Evolutionary conservation across 2,888 invertebrate species (phyloP).

Genomic region (Morinoia aosen): DNA sequence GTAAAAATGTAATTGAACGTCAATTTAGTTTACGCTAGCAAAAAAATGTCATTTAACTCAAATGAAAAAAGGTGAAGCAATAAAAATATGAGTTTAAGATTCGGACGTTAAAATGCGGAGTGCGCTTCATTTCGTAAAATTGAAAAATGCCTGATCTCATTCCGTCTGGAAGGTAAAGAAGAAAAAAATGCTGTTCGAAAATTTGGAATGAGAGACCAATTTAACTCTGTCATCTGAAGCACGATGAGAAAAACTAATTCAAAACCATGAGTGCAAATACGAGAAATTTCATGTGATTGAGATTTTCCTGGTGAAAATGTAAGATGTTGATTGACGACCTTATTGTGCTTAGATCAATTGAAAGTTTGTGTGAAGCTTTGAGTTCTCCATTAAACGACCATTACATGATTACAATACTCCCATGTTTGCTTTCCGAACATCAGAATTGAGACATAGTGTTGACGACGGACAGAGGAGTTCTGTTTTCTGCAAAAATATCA

Average conservation of each 20-base stretch:
- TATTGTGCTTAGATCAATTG: background rate
- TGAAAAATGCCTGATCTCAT: too few relatives aligned
- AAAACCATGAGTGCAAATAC: background rate
- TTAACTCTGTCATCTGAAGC: background rate
- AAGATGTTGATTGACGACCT: background rate
- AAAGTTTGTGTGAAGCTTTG: background rate
- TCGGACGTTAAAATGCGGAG: too few relatives aligned
- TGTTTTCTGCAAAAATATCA: background rate
- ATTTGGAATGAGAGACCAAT: background rate
- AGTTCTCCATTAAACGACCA: background rate
- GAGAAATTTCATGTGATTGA: background rate
- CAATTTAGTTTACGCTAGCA: too few relatives aligned
- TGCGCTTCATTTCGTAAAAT: too few relatives aligned
- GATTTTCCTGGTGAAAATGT: background rate
- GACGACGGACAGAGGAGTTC: background rate
- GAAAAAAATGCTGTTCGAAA: background rate
- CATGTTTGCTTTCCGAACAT: too few relatives aligned
- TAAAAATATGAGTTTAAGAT: too few relatives aligned
- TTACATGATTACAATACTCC: background rate
- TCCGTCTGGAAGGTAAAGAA: too few relatives aligned
- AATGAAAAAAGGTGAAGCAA: too few relatives aligned
- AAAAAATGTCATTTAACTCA: too few relatives aligned
- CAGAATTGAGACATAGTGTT: background rate
- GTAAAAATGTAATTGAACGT: too few relatives aligned
- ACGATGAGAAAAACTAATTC: background rate